phyloP scores from a whole-genome alignment of 2,797 vertebrate species.

The Hyperoplus lanceolatus region DNA sequence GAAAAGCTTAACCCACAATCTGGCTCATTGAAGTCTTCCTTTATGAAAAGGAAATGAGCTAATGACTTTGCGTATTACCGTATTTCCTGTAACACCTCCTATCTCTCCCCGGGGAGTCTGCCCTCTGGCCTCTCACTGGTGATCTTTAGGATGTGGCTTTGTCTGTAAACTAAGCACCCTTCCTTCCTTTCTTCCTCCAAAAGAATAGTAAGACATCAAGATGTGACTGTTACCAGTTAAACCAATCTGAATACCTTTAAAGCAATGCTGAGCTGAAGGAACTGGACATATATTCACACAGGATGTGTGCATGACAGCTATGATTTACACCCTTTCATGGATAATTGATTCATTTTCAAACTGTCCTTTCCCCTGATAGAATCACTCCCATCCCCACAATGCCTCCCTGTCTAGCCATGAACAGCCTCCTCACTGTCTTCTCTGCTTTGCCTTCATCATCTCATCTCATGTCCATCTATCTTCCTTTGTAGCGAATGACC shows the following conservation, averaged over 20 bases:
- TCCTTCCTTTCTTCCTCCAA: constrained; percentile 32
- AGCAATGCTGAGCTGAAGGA: constrained; percentile 1
- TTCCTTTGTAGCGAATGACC: constrained; percentile 52
- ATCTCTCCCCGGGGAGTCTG: constrained; percentile 43
- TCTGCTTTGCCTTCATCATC: constrained; percentile 48
- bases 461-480: constrained; percentile 57
- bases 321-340: constrained; percentile 51
- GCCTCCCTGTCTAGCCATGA: constrained; percentile 67
- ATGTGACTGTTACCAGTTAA: background rate
- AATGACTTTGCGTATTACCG: constrained; percentile 50
- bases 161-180: constrained; percentile 23
- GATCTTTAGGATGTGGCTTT: constrained; percentile 60
- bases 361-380: constrained; percentile 60
- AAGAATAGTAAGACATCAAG: constrained; percentile 1
- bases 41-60: constrained; percentile 61
- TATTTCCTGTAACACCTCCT: constrained; percentile 67
- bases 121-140: constrained; percentile 48
- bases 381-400: constrained; percentile 76
- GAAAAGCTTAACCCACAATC: background rate
- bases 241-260: background rate
- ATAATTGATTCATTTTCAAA: constrained; percentile 58
- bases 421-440: constrained; percentile 70
- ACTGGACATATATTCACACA: constrained; percentile 31
- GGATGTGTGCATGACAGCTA: constrained; percentile 41
- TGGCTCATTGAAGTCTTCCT: constrained; percentile 30